These are phyloP conservation scores for Cistogaster globosa DNA, from an alignment of 2,888 invertebrate species.

Conservation along the genomic window DNA sequence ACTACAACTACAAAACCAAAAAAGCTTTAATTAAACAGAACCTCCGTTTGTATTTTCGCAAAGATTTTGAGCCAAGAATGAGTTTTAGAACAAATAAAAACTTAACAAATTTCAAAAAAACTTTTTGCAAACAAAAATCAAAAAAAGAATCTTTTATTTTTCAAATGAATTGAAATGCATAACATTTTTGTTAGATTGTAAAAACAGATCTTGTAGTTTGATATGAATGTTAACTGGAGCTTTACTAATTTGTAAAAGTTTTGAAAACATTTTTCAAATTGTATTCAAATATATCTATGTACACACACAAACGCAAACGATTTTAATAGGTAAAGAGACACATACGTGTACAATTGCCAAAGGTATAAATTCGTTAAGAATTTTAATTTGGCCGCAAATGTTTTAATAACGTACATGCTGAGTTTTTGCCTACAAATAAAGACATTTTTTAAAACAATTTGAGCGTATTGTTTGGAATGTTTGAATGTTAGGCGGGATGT, in stretches of 20 bases:
- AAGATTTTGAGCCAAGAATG: too few species aligned
- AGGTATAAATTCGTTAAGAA: constrained; percentile 66
- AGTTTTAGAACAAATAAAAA: too few species aligned
- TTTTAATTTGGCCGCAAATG: constrained; percentile 68
- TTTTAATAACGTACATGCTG: constrained; percentile 66
- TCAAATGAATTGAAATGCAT: constrained; percentile 12
- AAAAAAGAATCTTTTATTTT: background rate
- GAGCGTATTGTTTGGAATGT: constrained; percentile 34
- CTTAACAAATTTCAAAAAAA: too few species aligned
- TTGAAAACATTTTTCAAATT: constrained; percentile 55
- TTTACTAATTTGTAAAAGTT: constrained; percentile 63
- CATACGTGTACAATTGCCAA: constrained; percentile 20
- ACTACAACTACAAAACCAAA: too few species aligned
- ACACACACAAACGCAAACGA: background rate
- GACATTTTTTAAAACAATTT: constrained; percentile 61
- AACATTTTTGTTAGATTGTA: constrained; percentile 31
- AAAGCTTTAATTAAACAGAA: too few species aligned
- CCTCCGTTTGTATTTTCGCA: too few species aligned
- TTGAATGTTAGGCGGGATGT: constrained; percentile 9
- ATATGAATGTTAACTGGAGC: constrained; percentile 69
- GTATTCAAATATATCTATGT: constrained; percentile 15
- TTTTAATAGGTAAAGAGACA: constrained; percentile 3
- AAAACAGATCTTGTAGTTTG: constrained; percentile 40
- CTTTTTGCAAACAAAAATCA: background rate
- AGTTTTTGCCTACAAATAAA: constrained; percentile 62